Evolutionary conservation across 2,797 vertebrate genomes (phyloP).

Genomic region (Poliocrania exsul): DNA sequence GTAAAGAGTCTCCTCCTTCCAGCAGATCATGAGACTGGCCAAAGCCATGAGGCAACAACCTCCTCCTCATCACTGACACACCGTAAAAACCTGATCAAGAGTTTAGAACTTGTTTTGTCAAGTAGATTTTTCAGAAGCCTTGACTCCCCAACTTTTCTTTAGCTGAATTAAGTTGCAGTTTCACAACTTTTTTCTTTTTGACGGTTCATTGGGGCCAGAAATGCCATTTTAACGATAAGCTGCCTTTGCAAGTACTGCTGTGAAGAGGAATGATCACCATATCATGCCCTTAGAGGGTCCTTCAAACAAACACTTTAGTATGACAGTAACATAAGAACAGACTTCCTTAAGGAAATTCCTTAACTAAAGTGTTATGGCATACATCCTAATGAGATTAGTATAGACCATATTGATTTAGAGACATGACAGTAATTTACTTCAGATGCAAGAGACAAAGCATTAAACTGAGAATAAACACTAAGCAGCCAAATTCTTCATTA

Average conservation of each 20-base stretch:
- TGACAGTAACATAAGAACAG: background rate
- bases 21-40: background rate
- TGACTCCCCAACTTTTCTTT: background rate
- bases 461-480: background rate
- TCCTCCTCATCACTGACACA: background rate
- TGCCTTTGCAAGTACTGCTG: background rate
- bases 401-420: background rate
- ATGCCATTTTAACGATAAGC: background rate
- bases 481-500: background rate
- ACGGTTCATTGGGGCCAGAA: background rate
- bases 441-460: background rate
- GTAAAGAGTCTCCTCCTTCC: background rate
- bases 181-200: background rate
- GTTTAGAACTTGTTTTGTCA: background rate
- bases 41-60: background rate
- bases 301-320: background rate
- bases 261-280: background rate
- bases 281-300: background rate
- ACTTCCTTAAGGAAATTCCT: background rate
- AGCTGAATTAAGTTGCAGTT: background rate
- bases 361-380: background rate
- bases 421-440: background rate
- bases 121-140: background rate
- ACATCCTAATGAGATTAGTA: background rate
- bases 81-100: background rate